Evolutionary conservation across 2,113 vertebrate genomes (phyloP).

Genomic region (Anguilla rostrata): DNA sequence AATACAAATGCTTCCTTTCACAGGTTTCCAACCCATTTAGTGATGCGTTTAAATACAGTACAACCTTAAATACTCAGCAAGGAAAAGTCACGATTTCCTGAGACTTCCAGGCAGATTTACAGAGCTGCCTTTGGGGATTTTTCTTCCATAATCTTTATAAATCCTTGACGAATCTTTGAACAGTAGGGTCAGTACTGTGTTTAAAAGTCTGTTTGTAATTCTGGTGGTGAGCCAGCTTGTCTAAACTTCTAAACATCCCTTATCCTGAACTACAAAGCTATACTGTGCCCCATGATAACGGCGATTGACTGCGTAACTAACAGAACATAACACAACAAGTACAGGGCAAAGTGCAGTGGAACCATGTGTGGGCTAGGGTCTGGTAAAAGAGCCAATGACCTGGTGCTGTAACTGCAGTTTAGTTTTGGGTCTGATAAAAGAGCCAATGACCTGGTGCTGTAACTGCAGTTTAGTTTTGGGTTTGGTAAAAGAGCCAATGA

Average conservation of each 20-base stretch:
- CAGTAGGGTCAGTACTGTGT: not conserved
- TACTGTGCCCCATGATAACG: not conserved
- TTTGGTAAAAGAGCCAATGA: no score
- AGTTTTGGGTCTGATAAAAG: no score
- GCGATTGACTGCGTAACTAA: not conserved
- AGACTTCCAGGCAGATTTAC: not conserved
- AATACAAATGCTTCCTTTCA: not conserved
- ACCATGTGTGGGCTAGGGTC: not conserved
- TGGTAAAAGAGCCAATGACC: no score
- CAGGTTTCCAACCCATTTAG: not conserved
- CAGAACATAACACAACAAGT: not conserved
- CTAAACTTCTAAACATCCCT: not conserved
- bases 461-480: no score
- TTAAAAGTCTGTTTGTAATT: not conserved
- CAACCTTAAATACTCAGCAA: not conserved
- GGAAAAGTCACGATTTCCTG: not conserved
- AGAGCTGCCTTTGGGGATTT: not conserved
- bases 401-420: no score
- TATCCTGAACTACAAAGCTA: not conserved
- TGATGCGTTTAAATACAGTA: not conserved
- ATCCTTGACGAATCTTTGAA: not conserved
- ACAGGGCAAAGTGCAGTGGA: not conserved
- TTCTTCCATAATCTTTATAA: not conserved
- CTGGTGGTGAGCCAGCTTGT: not conserved
- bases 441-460: no score